Base-by-base conservation (phyloP, 2,888 invertebrate genomes). In the Microchrysa polita region DNA sequence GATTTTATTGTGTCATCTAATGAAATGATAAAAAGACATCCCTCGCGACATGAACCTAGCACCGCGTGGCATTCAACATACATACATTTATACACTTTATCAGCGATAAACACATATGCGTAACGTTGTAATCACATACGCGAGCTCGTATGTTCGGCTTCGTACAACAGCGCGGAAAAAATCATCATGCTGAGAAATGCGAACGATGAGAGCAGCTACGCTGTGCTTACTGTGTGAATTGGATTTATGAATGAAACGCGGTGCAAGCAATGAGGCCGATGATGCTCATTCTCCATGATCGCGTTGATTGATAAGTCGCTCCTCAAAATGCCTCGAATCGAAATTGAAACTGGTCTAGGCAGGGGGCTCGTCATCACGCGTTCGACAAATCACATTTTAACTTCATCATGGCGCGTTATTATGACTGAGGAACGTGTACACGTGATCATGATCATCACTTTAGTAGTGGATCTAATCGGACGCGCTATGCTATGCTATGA, bases 341-440 rank as follows among this genome's bases (percentile, higher is more conserved):
- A 40, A 65, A 74, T 72, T 72, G 65, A 53, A 71, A 40, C 69
- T 69, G 69, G 63, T 67, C 72, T 71, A 65, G n/a, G n/a, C n/a
- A n/a, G 74, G 74, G 74, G 74, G 74, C 74, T 74, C 74, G 74
- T 57, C 74, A 48, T 42, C 57, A 72, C 74, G 74, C 65, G 74
- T 57, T 59, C 71, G 18, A 23, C 5, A 57, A 67, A 34, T 22
- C n/a, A 67, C 48, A 57, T 63, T 27, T 55, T n/a, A n/a, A n/a
- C n/a, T n/a, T n/a, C n/a, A n/a, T n/a, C n/a, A n/a, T n/a, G n/a
- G n/a, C n/a, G n/a, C n/a, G 10, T 48, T 12, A 48, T 12, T n/a
- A 48, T 48, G 14, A 34, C 4, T 34, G 27, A 5, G 7, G 27
- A 34, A 7, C 27, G 27, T 69, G 69, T 57, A 65, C 74, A 74